Percentiles rank a stretch among this genome's conserved stretches.
Conservation (phyloP, 2,113 vertebrate species). For the Desmodus rotundus region DNA sequence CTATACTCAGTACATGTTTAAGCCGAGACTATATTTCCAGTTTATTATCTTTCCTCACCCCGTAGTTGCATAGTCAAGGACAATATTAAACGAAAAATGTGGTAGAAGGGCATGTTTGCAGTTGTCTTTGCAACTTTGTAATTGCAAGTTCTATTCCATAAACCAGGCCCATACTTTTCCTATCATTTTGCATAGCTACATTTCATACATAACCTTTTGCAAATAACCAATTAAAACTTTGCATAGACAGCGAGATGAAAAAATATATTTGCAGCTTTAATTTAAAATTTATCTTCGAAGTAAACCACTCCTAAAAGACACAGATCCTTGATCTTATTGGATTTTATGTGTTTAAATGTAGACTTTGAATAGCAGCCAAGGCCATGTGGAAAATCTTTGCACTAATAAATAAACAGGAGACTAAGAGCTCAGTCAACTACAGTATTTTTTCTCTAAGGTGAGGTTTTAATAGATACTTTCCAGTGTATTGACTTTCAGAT, state of each 20-base stretch:
- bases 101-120: background rate
- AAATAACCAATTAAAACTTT: constrained; percentile 51
- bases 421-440: constrained; percentile 17
- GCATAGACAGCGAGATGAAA: background rate
- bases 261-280: constrained; percentile 18
- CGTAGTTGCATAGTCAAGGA: background rate
- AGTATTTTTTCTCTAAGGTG: constrained; percentile 52
- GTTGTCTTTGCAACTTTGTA: background rate
- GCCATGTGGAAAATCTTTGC: constrained; percentile 58
- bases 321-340: constrained; percentile 41
- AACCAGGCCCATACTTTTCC: background rate
- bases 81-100: background rate
- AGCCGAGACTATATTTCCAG: background rate
- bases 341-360: constrained; percentile 55
- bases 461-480: constrained; percentile 61
- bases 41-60: background rate
- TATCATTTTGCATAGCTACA: background rate
- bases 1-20: background rate
- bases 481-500: constrained; percentile 35
- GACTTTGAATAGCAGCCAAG: constrained; percentile 45
- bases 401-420: constrained; percentile 54
- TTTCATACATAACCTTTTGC: constrained; percentile 26
- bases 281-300: constrained; percentile 27
- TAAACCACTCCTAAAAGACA: constrained; percentile 21
- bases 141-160: constrained; percentile 25